phyloP scores from a whole-genome alignment of 2,113 vertebrate species.

The Geococcyx californianus region DNA sequence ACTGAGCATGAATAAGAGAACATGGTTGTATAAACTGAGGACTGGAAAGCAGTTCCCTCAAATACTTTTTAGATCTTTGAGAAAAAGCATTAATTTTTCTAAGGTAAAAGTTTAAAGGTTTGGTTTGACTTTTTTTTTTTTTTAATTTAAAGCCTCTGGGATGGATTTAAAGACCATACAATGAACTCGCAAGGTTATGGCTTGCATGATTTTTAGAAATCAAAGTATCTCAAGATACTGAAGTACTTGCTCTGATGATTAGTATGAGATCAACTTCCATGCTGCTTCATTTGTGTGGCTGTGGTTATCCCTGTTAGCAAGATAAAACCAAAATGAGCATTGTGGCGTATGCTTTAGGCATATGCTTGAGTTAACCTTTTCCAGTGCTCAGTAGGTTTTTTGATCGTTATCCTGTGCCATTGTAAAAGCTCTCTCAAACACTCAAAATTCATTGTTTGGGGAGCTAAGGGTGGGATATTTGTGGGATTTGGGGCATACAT shows the following conservation, averaged over 20 bases:
- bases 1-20: not conserved
- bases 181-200: not conserved
- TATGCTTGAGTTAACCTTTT: not conserved
- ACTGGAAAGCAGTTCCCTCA: not conserved
- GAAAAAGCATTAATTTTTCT: not conserved
- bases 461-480: accelerated
- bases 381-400: not conserved
- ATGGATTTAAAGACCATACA: not conserved
- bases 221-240: not conserved
- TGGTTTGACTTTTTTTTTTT: accelerated
- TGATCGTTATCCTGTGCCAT: not conserved
- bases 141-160: not conserved
- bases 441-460: not conserved
- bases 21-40: accelerated
- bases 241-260: not conserved
- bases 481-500: accelerated
- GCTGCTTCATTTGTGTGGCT: not conserved
- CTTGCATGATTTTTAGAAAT: not conserved
- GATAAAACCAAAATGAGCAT: accelerated
- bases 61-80: not conserved
- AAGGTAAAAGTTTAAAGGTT: not conserved
- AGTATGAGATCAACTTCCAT: not conserved
- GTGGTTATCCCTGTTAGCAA: not conserved
- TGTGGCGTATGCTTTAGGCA: not conserved
- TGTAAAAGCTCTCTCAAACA: not conserved